Conservation (phyloP, 1,140 invertebrate genomes). For the Oscheius sp. region DNA sequence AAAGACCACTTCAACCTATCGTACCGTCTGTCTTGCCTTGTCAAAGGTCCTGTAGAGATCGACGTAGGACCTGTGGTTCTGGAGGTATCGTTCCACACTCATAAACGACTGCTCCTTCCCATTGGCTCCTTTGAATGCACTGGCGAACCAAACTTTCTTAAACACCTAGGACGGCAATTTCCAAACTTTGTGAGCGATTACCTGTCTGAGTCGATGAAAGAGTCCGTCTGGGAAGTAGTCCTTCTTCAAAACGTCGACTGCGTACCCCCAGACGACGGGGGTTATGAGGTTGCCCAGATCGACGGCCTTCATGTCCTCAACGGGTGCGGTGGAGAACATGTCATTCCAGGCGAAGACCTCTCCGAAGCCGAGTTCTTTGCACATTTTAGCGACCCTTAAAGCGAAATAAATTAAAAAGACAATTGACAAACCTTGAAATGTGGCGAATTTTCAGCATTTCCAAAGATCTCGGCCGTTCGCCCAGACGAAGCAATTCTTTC, state of each 20-base stretch:
- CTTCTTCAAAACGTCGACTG: slow-evolving; percentile 48
- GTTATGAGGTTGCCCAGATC: slow-evolving; percentile 46
- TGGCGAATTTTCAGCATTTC: slow-evolving; percentile 39
- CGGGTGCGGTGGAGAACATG: slow-evolving; percentile 47
- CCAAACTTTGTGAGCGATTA: slow-evolving; percentile 34
- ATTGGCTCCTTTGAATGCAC: slow-evolving; percentile 40
- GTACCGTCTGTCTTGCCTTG: slow-evolving; percentile 41
- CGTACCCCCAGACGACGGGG: slow-evolving; percentile 59
- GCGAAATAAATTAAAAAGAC: slow-evolving; percentile 36
- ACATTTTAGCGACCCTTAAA: slow-evolving; percentile 21
- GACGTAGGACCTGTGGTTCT: slow-evolving; percentile 57
- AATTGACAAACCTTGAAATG: slow-evolving; percentile 47
- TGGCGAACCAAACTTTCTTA: slow-evolving; percentile 64
- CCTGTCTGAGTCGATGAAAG: slow-evolving; percentile 43
- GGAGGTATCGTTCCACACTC: slow-evolving; percentile 52
- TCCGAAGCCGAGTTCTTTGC: slow-evolving; percentile 1
- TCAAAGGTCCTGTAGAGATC: slow-evolving; percentile 48
- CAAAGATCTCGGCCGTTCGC: slow-evolving; percentile 1
- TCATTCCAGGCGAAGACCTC: slow-evolving; percentile 58
- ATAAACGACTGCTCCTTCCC: slow-evolving; percentile 21
- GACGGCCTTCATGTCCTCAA: neutral
- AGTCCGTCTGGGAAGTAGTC: slow-evolving; percentile 51
- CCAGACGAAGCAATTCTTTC: neutral
- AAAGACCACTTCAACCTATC: neutral
- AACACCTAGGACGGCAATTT: slow-evolving; percentile 69